phyloP scores from a whole-genome alignment of 2,797 vertebrate genomes.

The Linurgus olivaceus region DNA sequence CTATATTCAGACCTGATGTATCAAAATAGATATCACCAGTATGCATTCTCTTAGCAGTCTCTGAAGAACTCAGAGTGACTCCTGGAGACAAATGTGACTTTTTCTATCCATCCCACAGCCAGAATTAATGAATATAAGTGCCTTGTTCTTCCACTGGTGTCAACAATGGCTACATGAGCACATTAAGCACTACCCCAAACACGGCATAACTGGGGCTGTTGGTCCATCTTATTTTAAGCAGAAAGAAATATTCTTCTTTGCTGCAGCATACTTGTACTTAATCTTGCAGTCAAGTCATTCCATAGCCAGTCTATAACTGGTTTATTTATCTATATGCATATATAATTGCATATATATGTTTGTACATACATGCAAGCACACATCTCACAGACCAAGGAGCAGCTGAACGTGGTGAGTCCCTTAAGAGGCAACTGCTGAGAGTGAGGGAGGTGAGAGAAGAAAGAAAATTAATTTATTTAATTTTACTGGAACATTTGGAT shows the following conservation, averaged over 20 bases:
- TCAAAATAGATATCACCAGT: not conserved
- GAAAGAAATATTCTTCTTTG: not conserved
- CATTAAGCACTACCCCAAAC: not conserved
- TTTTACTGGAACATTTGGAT: not conserved
- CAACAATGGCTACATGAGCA: not conserved
- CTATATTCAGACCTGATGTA: not conserved
- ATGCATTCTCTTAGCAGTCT: not conserved
- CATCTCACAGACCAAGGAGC: not conserved
- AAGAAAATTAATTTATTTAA: not conserved
- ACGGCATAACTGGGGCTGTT: not conserved
- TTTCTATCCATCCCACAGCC: not conserved
- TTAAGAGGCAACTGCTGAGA: not conserved
- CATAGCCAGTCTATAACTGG: not conserved
- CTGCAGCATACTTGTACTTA: not conserved
- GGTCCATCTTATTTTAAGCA: not conserved
- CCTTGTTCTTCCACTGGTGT: not conserved
- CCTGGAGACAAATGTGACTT: not conserved
- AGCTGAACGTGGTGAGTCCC: rapidly evolving
- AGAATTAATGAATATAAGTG: not conserved
- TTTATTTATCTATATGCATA: not conserved
- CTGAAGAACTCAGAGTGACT: not conserved
- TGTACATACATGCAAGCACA: not conserved
- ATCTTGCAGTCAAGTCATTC: not conserved
- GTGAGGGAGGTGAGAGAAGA: not conserved
- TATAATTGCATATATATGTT: not conserved